A percentile compares a stretch with the other conserved stretches of the same genome.
Evolutionary conservation across 2,113 vertebrate species (phyloP).

Genomic region (Gallinago media): DNA sequence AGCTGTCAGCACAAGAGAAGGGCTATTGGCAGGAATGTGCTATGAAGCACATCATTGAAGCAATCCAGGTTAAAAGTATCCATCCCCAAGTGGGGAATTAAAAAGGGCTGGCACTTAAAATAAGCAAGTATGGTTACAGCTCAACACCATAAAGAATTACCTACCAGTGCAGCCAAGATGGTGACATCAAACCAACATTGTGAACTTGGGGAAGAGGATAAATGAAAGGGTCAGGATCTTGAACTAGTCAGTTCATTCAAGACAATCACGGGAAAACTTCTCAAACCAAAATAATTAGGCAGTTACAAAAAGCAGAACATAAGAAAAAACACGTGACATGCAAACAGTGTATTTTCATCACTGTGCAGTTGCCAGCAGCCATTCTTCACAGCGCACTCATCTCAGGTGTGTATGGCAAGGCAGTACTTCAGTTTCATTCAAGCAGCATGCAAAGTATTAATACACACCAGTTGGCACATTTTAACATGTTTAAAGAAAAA

Average conservation of each 20-base stretch:
- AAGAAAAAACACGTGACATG: neutral
- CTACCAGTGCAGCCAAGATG: neutral
- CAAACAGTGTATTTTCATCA: neutral
- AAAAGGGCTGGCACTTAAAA: neutral
- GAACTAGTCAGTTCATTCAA: neutral
- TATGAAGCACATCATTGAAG: neutral
- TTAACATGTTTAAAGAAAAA: neutral
- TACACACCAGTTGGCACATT: rapidly evolving
- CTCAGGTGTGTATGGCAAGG: neutral
- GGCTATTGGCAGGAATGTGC: neutral
- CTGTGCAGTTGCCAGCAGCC: neutral
- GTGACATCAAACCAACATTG: neutral
- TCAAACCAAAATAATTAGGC: neutral
- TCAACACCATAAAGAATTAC: neutral
- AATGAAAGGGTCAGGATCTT: neutral
- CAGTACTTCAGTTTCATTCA: rapidly evolving
- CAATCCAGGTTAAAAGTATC: neutral
- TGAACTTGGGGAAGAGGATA: neutral
- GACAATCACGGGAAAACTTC: neutral
- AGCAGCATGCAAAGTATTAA: neutral
- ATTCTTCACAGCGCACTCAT: rapidly evolving
- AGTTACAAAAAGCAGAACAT: neutral
- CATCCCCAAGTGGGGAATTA: neutral
- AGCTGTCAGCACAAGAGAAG: neutral
- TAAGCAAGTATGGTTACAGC: neutral